These are phyloP conservation scores for Clinocottus analis DNA, from an alignment of 2,113 vertebrate species.

Conservation along the genomic window DNA sequence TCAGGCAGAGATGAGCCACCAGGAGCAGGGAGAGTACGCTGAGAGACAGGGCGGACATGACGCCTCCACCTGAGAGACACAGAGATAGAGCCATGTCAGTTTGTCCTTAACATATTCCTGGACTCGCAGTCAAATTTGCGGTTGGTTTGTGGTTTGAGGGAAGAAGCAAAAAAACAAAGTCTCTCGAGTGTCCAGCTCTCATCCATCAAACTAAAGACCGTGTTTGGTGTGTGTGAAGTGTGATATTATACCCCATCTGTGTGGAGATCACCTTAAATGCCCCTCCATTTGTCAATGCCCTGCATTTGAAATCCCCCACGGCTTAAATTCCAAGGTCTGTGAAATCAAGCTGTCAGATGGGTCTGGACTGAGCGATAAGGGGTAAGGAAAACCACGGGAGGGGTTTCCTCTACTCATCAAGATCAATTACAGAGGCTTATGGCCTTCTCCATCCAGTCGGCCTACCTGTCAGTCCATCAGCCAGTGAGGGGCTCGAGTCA, in stretches of 20 bases:
- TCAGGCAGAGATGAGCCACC: conserved; percentile 84
- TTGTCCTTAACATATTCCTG: neutral
- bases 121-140: conserved; percentile 4
- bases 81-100: neutral
- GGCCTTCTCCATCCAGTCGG: conserved; percentile 30
- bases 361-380: conserved; percentile 67
- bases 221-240: conserved; percentile 23
- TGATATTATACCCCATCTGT: conserved; percentile 50
- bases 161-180: neutral
- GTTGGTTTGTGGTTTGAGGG: neutral
- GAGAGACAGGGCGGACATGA: conserved; percentile 60
- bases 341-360: conserved; percentile 74
- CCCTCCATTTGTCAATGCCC: conserved; percentile 63
- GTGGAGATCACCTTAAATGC: conserved; percentile 55
- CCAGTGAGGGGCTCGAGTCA: conserved; percentile 53
- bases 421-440: conserved; percentile 74
- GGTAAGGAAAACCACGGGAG: conserved; percentile 57
- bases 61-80: conserved; percentile 72
- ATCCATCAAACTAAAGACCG: conserved; percentile 36
- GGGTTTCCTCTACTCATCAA: conserved; percentile 66
- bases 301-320: conserved; percentile 61
- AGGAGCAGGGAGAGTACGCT: conserved; percentile 84
- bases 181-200: neutral
- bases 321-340: conserved; percentile 65
- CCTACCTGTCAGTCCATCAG: conserved; percentile 59